phyloP scores from a whole-genome alignment of 2,113 vertebrate genomes.

The Scomber scombrus region DNA sequence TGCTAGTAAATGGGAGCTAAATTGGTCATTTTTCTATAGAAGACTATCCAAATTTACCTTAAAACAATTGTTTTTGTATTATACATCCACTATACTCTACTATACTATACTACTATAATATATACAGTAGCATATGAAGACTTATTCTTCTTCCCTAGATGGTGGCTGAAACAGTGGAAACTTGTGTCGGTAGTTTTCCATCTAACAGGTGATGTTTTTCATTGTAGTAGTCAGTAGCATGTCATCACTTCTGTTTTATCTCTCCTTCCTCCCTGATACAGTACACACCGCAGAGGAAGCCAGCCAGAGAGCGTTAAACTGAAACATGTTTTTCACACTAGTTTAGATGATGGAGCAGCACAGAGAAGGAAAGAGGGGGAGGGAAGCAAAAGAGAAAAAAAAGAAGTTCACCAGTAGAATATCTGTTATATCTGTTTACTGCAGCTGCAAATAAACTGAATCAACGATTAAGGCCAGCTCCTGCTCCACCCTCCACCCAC shows the following conservation, averaged over 20 bases:
- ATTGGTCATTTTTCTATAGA: no score
- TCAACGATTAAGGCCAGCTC: background rate
- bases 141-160: background rate
- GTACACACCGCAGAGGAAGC: background rate
- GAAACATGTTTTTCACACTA: constrained; percentile 16
- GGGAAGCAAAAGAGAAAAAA: no score
- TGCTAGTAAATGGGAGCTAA: no score
- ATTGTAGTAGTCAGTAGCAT: background rate
- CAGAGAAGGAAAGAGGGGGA: background rate
- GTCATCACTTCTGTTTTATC: constrained; percentile 24
- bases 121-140: no score
- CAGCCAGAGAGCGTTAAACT: background rate
- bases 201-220: constrained; percentile 1
- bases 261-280: constrained; percentile 5
- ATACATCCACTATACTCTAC: no score
- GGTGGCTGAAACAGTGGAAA: constrained; percentile 1
- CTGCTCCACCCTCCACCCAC: background rate
- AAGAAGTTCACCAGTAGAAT: background rate
- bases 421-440: background rate
- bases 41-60: no score
- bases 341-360: background rate
- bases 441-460: constrained; percentile 35
- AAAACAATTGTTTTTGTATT: no score
- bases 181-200: background rate
- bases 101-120: no score